These are phyloP conservation scores for Benitochromis conjunctus DNA, from an alignment of 2,113 vertebrate species.

Conservation along the genomic window DNA sequence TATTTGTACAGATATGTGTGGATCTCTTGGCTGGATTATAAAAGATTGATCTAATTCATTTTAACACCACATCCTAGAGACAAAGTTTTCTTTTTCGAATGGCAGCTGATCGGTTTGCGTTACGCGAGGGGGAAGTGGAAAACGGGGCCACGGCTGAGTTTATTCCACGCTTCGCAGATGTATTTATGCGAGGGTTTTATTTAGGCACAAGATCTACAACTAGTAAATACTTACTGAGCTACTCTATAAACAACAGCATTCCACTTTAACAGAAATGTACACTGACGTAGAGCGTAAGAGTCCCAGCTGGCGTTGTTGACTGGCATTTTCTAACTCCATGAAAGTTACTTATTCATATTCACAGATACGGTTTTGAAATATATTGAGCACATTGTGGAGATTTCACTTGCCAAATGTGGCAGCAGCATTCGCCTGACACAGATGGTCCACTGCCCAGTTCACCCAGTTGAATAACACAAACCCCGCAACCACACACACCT, in stretches of 20 bases:
- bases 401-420: conserved; percentile 8
- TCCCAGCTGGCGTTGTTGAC: conserved; percentile 48
- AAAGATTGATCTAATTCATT: not conserved
- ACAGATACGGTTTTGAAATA: conserved; percentile 36
- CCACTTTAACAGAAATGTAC: conserved; percentile 50
- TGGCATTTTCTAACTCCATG: conserved; percentile 39
- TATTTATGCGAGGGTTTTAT: conserved; percentile 49
- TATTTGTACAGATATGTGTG: not conserved
- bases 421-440: conserved; percentile 24
- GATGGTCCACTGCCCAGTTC: conserved; percentile 31
- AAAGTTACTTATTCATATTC: conserved; percentile 44
- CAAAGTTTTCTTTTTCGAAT: not conserved
- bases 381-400: conserved; percentile 43
- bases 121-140: not conserved
- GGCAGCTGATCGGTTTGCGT: not conserved
- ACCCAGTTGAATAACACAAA: not conserved
- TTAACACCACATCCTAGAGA: not conserved
- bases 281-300: conserved; percentile 19
- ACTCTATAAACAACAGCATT: conserved; percentile 57
- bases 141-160: not conserved
- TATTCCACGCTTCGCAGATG: conserved; percentile 40
- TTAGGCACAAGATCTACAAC: conserved; percentile 51
- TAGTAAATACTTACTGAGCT: conserved; percentile 57
- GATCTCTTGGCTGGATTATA: not conserved
- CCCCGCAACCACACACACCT: not conserved